Evolutionary conservation across 1,140 invertebrate species (phyloP).

Genomic region (Battus philenor): DNA sequence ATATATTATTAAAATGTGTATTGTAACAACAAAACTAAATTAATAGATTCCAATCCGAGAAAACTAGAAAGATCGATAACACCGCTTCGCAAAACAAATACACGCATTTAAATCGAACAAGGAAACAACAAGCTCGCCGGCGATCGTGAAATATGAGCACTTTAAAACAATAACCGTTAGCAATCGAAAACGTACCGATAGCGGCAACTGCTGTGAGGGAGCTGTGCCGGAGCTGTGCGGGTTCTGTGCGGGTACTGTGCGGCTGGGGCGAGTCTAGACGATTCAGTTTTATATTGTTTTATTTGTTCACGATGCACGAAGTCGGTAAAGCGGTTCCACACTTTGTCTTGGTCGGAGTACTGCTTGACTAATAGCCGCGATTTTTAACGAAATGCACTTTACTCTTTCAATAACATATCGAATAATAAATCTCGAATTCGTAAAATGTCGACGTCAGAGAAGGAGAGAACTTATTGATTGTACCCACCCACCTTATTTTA

Average conservation of each 20-base stretch:
- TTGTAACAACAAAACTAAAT: not conserved
- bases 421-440: not conserved
- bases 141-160: conserved; percentile 23
- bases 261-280: not conserved
- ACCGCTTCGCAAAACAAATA: not conserved
- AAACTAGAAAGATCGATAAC: not conserved
- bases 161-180: conserved; percentile 27
- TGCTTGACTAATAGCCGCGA: conserved; percentile 9
- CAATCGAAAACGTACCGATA: conserved; percentile 12
- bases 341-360: not conserved
- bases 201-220: not conserved
- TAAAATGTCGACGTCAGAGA: not conserved
- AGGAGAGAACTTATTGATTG: too few species aligned
- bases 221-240: too few species aligned
- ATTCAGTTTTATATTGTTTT: conserved; percentile 19
- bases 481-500: too few species aligned
- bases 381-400: conserved; percentile 7
- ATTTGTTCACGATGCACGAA: conserved; percentile 11
- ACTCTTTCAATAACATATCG: conserved; percentile 1
- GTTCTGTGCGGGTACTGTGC: too few species aligned
- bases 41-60: too few species aligned
- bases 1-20: not conserved
- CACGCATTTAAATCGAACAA: conserved; percentile 6
- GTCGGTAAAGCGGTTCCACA: conserved; percentile 2
- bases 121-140: conserved; percentile 13